phyloP scores from a whole-genome alignment of 2,888 invertebrate species.

The Tolmerus cingulatus region DNA sequence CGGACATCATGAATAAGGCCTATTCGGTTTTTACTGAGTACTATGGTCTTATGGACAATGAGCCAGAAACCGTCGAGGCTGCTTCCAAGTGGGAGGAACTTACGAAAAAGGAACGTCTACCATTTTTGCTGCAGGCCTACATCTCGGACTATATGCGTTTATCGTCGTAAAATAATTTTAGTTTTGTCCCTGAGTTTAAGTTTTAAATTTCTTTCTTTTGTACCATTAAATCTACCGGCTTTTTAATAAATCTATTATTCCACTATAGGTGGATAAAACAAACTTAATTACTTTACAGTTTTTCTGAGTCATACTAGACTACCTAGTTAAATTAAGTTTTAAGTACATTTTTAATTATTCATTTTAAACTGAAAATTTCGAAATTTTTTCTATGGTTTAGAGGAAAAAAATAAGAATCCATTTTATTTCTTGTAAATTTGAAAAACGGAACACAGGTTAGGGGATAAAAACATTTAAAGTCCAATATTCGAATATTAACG shows the following conservation, averaged over 20 bases:
- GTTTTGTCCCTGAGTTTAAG: not conserved
- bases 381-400: no score
- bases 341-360: no score
- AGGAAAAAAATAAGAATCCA: no score
- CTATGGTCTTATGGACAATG: not conserved
- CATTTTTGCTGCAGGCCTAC: constrained; percentile 46
- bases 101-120: constrained; percentile 45
- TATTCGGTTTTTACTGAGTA: constrained; percentile 38
- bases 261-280: not conserved
- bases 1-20: constrained; percentile 40
- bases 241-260: not conserved
- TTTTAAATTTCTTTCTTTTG: not conserved
- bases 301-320: not conserved
- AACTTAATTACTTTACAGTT: not conserved
- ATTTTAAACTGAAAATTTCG: no score
- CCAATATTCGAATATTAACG: no score
- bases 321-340: no score
- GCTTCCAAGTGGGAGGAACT: constrained; percentile 42
- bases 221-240: not conserved
- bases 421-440: no score
- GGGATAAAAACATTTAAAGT: no score
- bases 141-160: constrained; percentile 45
- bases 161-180: not conserved
- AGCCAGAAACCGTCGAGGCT: not conserved
- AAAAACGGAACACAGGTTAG: no score